phyloP scores from a whole-genome alignment of 2,113 vertebrate genomes.

The Mobula hypostoma region DNA sequence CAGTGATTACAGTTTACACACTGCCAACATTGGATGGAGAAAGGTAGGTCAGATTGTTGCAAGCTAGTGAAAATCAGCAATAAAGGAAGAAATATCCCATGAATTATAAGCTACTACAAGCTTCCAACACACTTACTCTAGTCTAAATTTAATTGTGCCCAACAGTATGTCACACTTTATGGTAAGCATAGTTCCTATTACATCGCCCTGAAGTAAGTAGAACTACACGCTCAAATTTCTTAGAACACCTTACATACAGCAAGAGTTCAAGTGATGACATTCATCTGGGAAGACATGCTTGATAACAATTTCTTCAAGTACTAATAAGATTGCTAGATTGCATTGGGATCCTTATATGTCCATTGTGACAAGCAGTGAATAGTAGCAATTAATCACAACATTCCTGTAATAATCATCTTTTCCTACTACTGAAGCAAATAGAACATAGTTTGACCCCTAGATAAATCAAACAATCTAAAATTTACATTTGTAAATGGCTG shows the following conservation, averaged over 20 bases:
- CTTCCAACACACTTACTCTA: too few relatives aligned
- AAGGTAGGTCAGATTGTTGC: too few relatives aligned
- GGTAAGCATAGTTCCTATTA: too few relatives aligned
- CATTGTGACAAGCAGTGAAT: not conserved
- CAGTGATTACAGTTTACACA: too few relatives aligned
- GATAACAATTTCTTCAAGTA: not conserved
- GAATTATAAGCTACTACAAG: too few relatives aligned
- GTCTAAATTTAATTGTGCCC: too few relatives aligned
- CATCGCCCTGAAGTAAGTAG: too few relatives aligned
- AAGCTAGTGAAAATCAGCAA: too few relatives aligned
- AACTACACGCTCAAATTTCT: too few relatives aligned
- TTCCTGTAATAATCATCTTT: not conserved
- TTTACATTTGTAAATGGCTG: not conserved
- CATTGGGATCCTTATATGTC: not conserved
- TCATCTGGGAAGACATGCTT: not conserved
- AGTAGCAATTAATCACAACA: not conserved
- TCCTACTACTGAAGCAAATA: not conserved
- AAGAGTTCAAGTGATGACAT: not conserved
- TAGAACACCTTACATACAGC: not conserved
- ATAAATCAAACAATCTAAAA: not conserved
- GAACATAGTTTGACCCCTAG: not conserved
- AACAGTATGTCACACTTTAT: too few relatives aligned
- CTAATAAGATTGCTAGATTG: constrained; percentile 2
- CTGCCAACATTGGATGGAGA: too few relatives aligned
- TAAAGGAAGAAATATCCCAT: too few relatives aligned